Evolutionary conservation across 2,888 invertebrate genomes (phyloP), one percentile per base, ranked within the genome.

Genomic region (Horisme vitalbata): DNA sequence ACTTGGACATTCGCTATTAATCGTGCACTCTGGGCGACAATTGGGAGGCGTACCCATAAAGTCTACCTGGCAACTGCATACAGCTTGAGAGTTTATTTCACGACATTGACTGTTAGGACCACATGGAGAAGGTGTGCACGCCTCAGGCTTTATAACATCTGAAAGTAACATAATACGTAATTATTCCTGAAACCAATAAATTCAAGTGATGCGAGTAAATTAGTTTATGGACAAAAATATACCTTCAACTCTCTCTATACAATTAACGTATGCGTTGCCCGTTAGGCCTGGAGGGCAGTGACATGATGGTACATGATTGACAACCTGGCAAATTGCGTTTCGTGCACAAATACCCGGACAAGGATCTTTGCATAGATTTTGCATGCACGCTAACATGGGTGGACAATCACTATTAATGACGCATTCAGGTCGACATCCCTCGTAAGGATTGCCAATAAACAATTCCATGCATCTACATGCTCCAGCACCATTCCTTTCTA

Each of bases 341-440:
- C 89, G 75, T 26, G 94, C 95, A 71, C 95, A 95, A 18, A 92
- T 90, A 33, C 94, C 94, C 0, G 93, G 93, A 61, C 96, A 97
- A 8, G 96, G 96, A 76, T 96, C 93, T 69, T 91, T 91, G 75
- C 95, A 95, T 82, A 94, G 94, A 64, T 93, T 92, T 75, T 94
- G 93, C 15, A 94, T 90, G 66, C 95, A 96, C 21, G 95, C 94
- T 64, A 91, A 85, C 71, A 93, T 91, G 28, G 93, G 93, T 5
- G 93, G 83, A 68, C 96, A 96, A 71, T 96, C 96, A 8, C 93
- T 92, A 70, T 95, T 95, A 37, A 95, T 91, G 3, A 94, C 91
- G 75, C 96, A 96, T 80, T 96, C 96, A 0, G 95, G 95, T 45
- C 94, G 91, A 72, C 96, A 96, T 11, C 95, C 95, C 55, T 89